A percentile compares a stretch with the other conserved stretches of the same genome.
These are phyloP conservation scores for Microtus oregoni DNA, from an alignment of 2,113 vertebrate species.

Conservation along the genomic window DNA sequence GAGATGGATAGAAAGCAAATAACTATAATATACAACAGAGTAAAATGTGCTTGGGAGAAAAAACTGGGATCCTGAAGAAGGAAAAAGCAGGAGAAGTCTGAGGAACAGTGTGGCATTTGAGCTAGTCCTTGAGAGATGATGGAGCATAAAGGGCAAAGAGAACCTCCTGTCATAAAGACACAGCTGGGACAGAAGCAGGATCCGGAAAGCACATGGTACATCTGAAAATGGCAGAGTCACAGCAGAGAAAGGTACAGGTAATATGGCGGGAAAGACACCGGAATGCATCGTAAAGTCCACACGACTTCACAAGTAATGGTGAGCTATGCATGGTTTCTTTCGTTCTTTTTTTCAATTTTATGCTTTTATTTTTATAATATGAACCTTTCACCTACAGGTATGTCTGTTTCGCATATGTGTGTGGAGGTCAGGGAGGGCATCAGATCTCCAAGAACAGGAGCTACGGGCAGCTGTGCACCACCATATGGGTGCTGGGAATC, in stretches of 20 bases:
- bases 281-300: slow-evolving; percentile 10
- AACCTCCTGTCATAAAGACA: slow-evolving; percentile 20
- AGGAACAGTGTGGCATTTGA: slow-evolving; percentile 56
- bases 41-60: slow-evolving; percentile 22
- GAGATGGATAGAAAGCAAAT: slow-evolving; percentile 41
- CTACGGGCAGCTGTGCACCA: background rate
- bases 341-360: background rate
- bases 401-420: background rate
- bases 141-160: background rate
- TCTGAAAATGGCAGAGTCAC: background rate
- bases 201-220: background rate
- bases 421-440: background rate
- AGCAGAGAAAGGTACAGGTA: background rate
- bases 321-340: background rate
- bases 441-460: background rate
- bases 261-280: background rate
- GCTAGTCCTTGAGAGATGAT: slow-evolving; percentile 50
- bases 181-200: background rate
- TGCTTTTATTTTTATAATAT: background rate
- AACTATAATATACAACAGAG: background rate
- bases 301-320: background rate
- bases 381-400: background rate
- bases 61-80: background rate
- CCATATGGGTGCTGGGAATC: background rate
- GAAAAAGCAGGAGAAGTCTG: slow-evolving; percentile 53